These are phyloP conservation scores for Hypselothyrea guttata DNA, from an alignment of 2,888 invertebrate genomes.

Conservation along the genomic window DNA sequence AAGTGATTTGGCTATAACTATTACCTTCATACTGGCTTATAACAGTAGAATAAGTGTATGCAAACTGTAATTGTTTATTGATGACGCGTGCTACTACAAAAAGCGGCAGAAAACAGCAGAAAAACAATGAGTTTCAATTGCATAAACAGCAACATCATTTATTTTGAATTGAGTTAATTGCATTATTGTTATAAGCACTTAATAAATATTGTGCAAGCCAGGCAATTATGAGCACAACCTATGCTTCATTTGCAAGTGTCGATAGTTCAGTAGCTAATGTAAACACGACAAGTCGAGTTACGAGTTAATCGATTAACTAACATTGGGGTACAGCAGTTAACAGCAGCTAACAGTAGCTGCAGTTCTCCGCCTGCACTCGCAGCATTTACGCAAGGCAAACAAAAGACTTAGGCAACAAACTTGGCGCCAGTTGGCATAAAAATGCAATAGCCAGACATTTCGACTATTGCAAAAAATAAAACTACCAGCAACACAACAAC, in stretches of 20 bases:
- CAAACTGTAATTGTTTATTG: slow-evolving; percentile 1
- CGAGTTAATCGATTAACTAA: slow-evolving; percentile 18
- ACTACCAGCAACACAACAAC: slow-evolving; percentile 12
- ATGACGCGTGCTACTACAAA: slow-evolving; percentile 24
- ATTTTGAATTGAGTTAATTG: slow-evolving; percentile 33
- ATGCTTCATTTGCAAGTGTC: slow-evolving; percentile 68
- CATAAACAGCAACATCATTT: slow-evolving; percentile 29
- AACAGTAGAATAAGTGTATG: slow-evolving; percentile 3
- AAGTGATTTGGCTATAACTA: slow-evolving; percentile 13
- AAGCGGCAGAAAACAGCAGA: slow-evolving; percentile 7
- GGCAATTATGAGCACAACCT: slow-evolving; percentile 45
- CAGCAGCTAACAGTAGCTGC: slow-evolving; percentile 28
- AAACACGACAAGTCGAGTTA: slow-evolving; percentile 48
- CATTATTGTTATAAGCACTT: slow-evolving; percentile 45
- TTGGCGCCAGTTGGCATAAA: slow-evolving; percentile 70
- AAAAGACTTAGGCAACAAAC: slow-evolving; percentile 76
- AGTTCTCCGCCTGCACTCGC: slow-evolving; percentile 24
- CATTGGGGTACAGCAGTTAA: no score
- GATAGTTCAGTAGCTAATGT: slow-evolving; percentile 50
- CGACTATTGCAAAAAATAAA: slow-evolving; percentile 29
- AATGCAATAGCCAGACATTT: slow-evolving; percentile 46
- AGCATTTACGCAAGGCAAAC: slow-evolving; percentile 64
- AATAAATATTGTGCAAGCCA: slow-evolving; percentile 48
- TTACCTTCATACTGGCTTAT: slow-evolving; percentile 9
- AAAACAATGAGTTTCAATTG: slow-evolving; percentile 45